A percentile compares a stretch with the other conserved stretches of the same genome.
Conservation (phyloP, 2,113 vertebrate genomes). For the Cebidichthys violaceus region DNA sequence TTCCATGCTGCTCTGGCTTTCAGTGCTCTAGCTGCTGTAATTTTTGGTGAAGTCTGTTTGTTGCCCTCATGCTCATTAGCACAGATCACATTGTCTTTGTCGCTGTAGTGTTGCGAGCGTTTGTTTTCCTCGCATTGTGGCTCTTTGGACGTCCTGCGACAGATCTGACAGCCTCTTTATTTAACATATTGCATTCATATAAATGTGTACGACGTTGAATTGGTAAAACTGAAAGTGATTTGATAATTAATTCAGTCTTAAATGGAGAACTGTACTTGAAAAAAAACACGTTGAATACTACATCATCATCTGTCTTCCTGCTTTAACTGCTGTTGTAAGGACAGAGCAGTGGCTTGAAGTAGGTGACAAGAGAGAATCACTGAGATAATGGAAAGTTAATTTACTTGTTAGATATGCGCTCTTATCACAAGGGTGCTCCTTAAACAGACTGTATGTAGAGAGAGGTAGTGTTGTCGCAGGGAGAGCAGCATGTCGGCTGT, state of each 20-base stretch:
- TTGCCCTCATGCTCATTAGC: constrained; percentile 50
- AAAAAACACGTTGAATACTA: no score
- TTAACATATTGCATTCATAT: neutral
- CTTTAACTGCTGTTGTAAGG: neutral
- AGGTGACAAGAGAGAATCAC: constrained; percentile 54
- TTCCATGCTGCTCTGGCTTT: constrained; percentile 17
- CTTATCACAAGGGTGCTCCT: constrained; percentile 67
- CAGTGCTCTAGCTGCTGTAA: constrained; percentile 31
- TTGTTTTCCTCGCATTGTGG: constrained; percentile 18
- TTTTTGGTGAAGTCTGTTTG: constrained; percentile 45
- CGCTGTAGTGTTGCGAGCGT: neutral
- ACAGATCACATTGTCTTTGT: constrained; percentile 25
- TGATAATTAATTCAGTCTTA: neutral
- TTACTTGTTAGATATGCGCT: constrained; percentile 54
- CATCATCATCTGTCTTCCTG: no score
- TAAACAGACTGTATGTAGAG: constrained; percentile 5
- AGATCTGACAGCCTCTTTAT: constrained; percentile 11
- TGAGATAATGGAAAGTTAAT: constrained; percentile 82
- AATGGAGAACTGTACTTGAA: neutral
- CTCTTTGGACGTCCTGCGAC: neutral
- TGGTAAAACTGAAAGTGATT: neutral
- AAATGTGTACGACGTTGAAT: constrained; percentile 4
- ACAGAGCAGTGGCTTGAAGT: neutral
- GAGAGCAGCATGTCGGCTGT: constrained; percentile 57
- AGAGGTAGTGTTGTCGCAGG: neutral